Evolutionary conservation across 2,113 vertebrate species (phyloP).

Genomic region (Melanotaenia duboulayi): DNA sequence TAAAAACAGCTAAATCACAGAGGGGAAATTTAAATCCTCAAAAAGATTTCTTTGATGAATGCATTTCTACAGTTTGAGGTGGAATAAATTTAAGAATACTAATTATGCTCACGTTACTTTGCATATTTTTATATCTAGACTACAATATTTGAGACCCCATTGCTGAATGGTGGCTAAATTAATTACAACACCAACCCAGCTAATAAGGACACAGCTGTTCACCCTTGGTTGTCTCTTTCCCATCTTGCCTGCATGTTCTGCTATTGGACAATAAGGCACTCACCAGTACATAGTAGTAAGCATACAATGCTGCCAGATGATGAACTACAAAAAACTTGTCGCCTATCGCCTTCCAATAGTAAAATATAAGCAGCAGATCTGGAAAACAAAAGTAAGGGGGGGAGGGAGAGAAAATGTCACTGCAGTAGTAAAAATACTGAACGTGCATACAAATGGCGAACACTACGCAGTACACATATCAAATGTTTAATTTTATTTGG

Average conservation of each 20-base stretch:
- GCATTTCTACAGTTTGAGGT: not conserved
- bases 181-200: conserved; percentile 24
- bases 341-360: conserved; percentile 96
- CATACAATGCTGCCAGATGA: conserved; percentile 92
- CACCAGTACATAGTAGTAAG: conserved; percentile 97
- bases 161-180: not conserved
- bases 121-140: not conserved
- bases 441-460: not conserved
- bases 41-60: not conserved
- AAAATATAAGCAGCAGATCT: conserved; percentile 97
- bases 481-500: not conserved
- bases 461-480: no score
- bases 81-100: not conserved
- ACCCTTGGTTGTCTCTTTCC: conserved; percentile 77
- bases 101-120: not conserved
- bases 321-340: conserved; percentile 96
- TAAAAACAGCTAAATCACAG: not conserved
- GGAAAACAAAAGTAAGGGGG: conserved; percentile 76
- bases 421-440: not conserved
- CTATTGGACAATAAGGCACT: conserved; percentile 86
- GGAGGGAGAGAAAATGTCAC: conserved; percentile 8
- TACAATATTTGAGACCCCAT: not conserved
- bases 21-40: conserved; percentile 1
- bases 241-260: conserved; percentile 79
- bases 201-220: conserved; percentile 72